Base-by-base conservation (phyloP, 2,797 vertebrate genomes). In the Melopsittacus undulatus region DNA sequence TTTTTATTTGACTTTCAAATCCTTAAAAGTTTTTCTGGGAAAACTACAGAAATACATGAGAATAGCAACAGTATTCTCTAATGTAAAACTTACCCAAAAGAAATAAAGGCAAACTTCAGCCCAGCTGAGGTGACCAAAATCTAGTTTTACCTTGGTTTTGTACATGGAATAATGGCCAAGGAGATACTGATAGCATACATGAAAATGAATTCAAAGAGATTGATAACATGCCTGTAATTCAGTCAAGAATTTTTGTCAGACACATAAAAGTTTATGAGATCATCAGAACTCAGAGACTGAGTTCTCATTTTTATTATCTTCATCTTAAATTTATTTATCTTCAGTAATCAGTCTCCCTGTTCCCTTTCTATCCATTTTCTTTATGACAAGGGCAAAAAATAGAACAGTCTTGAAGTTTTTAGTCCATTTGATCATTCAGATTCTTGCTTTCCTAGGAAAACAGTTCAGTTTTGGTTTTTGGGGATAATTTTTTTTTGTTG, bases 221-320 rank as follows among this genome's bases (percentile, higher is more conserved):
- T 90, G 73, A 86, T 92, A 87, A 82, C 78, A 68, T 27, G 22
- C 42, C 56, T 75, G 32, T 88, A 81, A 83, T 96, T 94, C 64
- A 95, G 78, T 81, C 64, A 89, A 79, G 79, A 89, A 34, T 82
- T 95, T 94, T 63, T 95, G 87, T 87, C 73, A 82, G 59, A 63
- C 42, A 27, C 18, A 16, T 86, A 85, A 93, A 89, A 42, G 63
- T 84, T 96, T 93, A 94, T 79, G 88, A 91, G 64, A 79, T 90
- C 48, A 68, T 87, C 72, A 80, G 81, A 77, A 85, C 52, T 81
- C 73, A 68, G 74, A 91, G 40, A 74, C 61, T 91, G 87, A 94
- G 89, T 91, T 81, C n/a, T n/a, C n/a, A n/a, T n/a, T n/a, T n/a
- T n/a, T n/a, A n/a, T n/a, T n/a, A n/a, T n/a, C n/a, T n/a, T n/a